Conservation (phyloP, 2,113 vertebrate species). For the Microcebus jonahi region DNA sequence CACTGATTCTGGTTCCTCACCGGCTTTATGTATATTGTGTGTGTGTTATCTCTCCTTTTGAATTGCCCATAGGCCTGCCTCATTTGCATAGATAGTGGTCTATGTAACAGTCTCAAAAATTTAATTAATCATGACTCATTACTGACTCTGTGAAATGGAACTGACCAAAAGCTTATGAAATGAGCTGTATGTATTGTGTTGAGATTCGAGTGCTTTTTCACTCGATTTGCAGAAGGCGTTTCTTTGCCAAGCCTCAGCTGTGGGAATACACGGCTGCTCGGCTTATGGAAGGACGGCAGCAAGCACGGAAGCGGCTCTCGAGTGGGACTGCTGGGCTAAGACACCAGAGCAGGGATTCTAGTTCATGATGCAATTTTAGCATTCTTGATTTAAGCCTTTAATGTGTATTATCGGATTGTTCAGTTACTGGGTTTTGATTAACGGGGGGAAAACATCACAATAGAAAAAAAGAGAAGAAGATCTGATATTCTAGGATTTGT, state of each 20-base stretch:
- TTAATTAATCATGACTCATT: background rate
- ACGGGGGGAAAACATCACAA: background rate
- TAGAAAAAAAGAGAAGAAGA: background rate
- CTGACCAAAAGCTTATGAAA: background rate
- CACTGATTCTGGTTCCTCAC: background rate
- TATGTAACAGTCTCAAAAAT: slow-evolving; percentile 22
- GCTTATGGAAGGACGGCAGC: background rate
- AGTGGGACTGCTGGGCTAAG: background rate
- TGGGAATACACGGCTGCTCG: background rate
- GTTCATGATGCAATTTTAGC: background rate
- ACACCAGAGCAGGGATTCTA: background rate
- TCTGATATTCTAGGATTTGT: slow-evolving; percentile 21
- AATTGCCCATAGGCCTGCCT: background rate
- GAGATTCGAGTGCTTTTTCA: background rate
- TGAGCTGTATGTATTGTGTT: background rate
- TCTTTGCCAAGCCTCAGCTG: background rate
- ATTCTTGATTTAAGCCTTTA: background rate
- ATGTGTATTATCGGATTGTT: background rate
- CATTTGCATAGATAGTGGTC: background rate
- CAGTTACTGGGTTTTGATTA: slow-evolving; percentile 17
- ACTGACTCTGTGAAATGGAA: background rate
- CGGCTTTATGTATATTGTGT: background rate
- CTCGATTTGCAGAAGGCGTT: background rate
- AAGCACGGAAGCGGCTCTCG: background rate
- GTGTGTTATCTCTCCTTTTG: background rate